Base-by-base conservation (phyloP, 2,113 vertebrate species). In the Antennarius striatus region DNA sequence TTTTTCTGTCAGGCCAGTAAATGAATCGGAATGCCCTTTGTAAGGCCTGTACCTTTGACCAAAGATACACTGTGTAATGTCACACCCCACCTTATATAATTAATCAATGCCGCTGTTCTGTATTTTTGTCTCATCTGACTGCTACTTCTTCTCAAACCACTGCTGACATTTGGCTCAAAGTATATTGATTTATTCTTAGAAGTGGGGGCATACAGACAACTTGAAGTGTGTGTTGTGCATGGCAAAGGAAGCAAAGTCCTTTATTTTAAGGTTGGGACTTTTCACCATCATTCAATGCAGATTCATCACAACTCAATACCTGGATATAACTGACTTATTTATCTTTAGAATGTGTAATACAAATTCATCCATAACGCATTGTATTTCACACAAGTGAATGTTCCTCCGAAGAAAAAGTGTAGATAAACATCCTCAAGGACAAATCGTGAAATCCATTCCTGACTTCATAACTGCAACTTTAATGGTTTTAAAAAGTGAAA, bases 131-230 rank as follows among this genome's bases (percentile, higher is more conserved):
- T 74, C 45, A 32, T 82, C 49, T 45, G 64, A 71, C 51, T 4
- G 56, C 68, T 64, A 66, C 71, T 51, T 71, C 67, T 69, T 71
- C 69, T 67, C 79, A 67, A 74, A 82, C 73, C 73, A 71, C 45
- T 77, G 83, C 74, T 87, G 84, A 88, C 83, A 86, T 90, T 86
- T 88, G 81, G 61, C 83, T 90, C 76, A 71, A 72, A 81, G 78
- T 76, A 39, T 79, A 90, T 87, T 79, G 90, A 89, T 86, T 82
- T 12, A 43, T 32, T 39, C 15, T 42, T 59, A 67, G 77, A 79
- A 63, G 71, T 59, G 53, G 13, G 73, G 58, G 56, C 73, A 71
- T 61, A 65, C 54, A 36, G 42, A 36, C 6, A 36, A 54, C 56
- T 52, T 53, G 6, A 54, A 57, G 68, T 62, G 53, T 53, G 53